These are phyloP conservation scores for Cercopithecus diana DNA, from an alignment of 2,797 vertebrate genomes.

Conservation along the genomic window DNA sequence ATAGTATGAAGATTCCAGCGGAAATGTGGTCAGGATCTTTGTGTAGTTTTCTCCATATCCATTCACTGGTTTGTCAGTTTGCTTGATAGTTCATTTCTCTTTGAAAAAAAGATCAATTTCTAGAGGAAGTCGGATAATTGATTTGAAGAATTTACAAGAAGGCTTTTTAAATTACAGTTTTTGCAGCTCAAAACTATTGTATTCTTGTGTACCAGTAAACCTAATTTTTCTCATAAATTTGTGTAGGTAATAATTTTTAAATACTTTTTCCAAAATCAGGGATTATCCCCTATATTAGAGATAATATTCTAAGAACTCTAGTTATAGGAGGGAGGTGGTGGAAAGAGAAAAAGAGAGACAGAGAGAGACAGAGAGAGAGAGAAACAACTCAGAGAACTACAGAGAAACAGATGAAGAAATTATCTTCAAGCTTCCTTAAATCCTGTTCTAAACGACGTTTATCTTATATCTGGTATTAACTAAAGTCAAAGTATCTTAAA, in stretches of 20 bases:
- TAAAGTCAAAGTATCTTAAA: conserved; percentile 18
- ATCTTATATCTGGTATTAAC: background rate
- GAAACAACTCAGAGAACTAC: background rate
- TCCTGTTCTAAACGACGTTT: background rate
- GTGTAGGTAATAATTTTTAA: background rate
- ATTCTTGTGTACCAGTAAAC: background rate
- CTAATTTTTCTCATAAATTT: background rate
- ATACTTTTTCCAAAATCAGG: background rate
- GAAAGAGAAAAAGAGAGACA: background rate
- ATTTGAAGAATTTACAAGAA: background rate
- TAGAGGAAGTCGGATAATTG: background rate
- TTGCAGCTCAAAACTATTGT: background rate
- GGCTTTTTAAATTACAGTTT: background rate
- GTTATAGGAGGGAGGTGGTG: background rate
- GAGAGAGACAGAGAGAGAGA: background rate
- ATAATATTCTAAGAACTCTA: background rate
- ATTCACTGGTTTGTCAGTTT: background rate
- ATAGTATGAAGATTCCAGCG: background rate
- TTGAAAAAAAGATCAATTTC: background rate
- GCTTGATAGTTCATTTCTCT: background rate
- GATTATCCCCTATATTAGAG: background rate
- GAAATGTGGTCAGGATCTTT: background rate
- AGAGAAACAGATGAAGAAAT: background rate
- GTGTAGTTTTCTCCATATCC: background rate
- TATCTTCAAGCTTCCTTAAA: background rate